A percentile compares a stretch with the other conserved stretches of the same genome.
Evolutionary conservation across 2,888 invertebrate species (phyloP).

Genomic region (Caenorhabditis japonica): DNA sequence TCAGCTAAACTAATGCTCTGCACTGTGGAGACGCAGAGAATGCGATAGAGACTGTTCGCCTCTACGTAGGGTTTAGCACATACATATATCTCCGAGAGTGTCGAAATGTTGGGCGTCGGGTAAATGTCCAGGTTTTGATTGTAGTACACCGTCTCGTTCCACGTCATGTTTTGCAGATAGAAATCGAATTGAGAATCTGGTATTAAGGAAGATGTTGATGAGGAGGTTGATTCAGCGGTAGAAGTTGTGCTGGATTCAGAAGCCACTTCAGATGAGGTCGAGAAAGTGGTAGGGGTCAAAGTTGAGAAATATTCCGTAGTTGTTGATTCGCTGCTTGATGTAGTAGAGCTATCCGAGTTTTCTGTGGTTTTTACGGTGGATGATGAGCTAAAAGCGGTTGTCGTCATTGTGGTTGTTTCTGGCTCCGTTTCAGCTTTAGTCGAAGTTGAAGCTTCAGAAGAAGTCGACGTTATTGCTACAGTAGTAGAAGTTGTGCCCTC

Average conservation of each 20-base stretch:
- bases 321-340: neutral
- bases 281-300: neutral
- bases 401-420: too few relatives aligned
- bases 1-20: too few relatives aligned
- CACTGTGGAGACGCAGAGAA: too few relatives aligned
- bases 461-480: neutral
- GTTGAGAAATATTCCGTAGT: neutral
- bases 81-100: neutral
- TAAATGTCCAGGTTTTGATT: slow-evolving; percentile 2
- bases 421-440: too few relatives aligned
- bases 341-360: neutral
- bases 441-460: slow-evolving; percentile 8
- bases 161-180: slow-evolving; percentile 1
- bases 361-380: too few relatives aligned
- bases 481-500: neutral
- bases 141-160: slow-evolving; percentile 13
- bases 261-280: slow-evolving; percentile 2
- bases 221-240: neutral
- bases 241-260: neutral
- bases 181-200: too few relatives aligned
- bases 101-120: slow-evolving; percentile 8
- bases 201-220: neutral
- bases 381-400: too few relatives aligned
- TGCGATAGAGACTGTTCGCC: too few relatives aligned
- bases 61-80: too few relatives aligned